phyloP scores from a whole-genome alignment of 1,140 invertebrate genomes.

The Microplitis mediator region DNA sequence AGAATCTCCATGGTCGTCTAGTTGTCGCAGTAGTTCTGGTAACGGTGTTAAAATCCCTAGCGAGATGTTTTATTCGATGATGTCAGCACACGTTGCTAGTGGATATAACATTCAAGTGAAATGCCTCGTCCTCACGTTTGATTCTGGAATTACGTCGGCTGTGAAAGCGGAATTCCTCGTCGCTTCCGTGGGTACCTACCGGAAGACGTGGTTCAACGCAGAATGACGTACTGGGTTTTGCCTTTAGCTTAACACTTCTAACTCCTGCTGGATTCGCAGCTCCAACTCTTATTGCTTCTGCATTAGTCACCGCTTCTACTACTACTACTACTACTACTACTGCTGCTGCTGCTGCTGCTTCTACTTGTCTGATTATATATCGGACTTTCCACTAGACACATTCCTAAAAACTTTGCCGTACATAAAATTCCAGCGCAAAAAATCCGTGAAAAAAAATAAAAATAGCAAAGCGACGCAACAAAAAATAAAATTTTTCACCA shows the following conservation, averaged over 20 bases:
- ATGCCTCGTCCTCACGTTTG: conserved; percentile 29
- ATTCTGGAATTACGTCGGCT: conserved; percentile 43
- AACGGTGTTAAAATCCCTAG: conserved; percentile 26
- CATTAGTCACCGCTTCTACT: too few relatives aligned
- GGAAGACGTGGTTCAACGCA: conserved; percentile 24
- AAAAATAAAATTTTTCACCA: not conserved
- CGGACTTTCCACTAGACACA: conserved; percentile 1
- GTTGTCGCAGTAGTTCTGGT: conserved; percentile 10
- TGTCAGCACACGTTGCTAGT: conserved; percentile 41
- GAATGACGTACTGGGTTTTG: conserved; percentile 10
- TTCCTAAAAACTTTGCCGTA: not conserved
- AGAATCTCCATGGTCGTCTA: not conserved
- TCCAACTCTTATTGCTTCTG: not conserved
- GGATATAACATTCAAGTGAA: not conserved
- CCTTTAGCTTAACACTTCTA: too few relatives aligned
- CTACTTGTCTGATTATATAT: conserved; percentile 10
- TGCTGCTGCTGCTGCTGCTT: too few relatives aligned
- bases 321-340: too few relatives aligned
- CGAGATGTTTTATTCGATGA: conserved; percentile 45
- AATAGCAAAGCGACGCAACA: not conserved
- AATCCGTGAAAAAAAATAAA: not conserved
- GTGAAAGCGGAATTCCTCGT: conserved; percentile 25
- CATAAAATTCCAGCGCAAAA: too few relatives aligned
- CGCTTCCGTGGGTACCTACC: conserved; percentile 18
- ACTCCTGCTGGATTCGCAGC: not conserved